Evolutionary conservation across 2,888 invertebrate species (phyloP).

Genomic region (Halictus ligatus): DNA sequence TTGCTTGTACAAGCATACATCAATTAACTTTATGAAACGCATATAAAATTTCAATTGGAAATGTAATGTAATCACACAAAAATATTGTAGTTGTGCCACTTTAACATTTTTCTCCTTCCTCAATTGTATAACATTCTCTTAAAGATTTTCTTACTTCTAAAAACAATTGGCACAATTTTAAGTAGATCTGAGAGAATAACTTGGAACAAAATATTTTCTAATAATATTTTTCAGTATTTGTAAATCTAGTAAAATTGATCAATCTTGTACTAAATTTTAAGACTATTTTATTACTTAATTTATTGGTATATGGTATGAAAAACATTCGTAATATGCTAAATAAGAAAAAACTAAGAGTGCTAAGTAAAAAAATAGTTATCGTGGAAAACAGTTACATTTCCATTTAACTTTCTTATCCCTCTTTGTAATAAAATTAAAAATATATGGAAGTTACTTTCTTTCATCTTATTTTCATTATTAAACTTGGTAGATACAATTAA

Average conservation of each 20-base stretch:
- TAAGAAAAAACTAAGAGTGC: constrained; percentile 23
- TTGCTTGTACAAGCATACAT: constrained; percentile 22
- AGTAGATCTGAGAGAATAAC: constrained; percentile 37
- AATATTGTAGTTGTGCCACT: constrained; percentile 61
- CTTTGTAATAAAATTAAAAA: constrained; percentile 24
- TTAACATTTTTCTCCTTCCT: constrained; percentile 23
- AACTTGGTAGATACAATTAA: constrained; percentile 30
- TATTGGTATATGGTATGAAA: neutral
- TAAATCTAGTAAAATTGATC: neutral
- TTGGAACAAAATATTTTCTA: constrained; percentile 33
- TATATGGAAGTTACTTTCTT: constrained; percentile 29
- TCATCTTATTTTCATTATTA: constrained; percentile 26
- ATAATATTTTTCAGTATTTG: constrained; percentile 6
- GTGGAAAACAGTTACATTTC: constrained; percentile 44
- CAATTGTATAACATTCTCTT: constrained; percentile 26
- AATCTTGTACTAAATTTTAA: neutral
- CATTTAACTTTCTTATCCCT: constrained; percentile 30
- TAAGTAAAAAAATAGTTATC: constrained; percentile 18
- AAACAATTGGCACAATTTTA: constrained; percentile 62
- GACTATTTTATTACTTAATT: constrained; percentile 11
- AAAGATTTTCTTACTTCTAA: constrained; percentile 29
- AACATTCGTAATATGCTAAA: neutral
- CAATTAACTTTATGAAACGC: constrained; percentile 29
- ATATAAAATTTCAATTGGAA: constrained; percentile 49
- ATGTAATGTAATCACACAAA: constrained; percentile 56